These are phyloP conservation scores for Passer montanus DNA, from an alignment of 2,113 vertebrate genomes.

Conservation along the genomic window DNA sequence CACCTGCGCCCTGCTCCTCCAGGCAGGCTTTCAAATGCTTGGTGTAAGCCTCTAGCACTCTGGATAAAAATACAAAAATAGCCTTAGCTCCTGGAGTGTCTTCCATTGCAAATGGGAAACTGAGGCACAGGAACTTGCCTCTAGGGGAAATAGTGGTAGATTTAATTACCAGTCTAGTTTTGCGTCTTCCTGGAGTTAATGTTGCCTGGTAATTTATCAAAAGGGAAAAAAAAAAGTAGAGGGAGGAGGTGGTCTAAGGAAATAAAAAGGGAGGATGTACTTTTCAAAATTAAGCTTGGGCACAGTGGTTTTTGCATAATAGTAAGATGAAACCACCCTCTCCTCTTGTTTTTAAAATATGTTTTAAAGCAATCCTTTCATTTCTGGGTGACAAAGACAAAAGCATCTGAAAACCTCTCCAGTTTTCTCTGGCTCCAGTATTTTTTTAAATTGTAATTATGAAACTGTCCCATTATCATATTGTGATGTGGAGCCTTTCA, in stretches of 20 bases:
- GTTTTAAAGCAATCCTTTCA: slow-evolving; percentile 20
- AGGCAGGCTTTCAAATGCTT: not conserved
- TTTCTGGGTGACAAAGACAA: slow-evolving; percentile 46
- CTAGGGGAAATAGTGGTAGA: not conserved
- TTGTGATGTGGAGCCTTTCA: slow-evolving; percentile 60
- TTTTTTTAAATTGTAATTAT: slow-evolving; percentile 44
- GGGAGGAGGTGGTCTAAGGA: not conserved
- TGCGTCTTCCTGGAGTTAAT: not conserved
- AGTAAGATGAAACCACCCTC: not conserved
- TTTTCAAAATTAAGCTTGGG: not conserved
- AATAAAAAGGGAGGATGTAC: not conserved
- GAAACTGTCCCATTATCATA: slow-evolving; percentile 63
- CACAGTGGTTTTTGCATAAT: not conserved
- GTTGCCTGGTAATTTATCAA: not conserved
- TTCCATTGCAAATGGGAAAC: not conserved
- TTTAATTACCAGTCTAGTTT: not conserved
- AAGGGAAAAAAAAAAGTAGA: not conserved
- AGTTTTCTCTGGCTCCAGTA: not conserved
- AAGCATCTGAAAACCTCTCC: slow-evolving; percentile 34
- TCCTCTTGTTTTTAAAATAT: not conserved
- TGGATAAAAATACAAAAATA: not conserved
- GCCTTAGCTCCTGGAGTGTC: not conserved
- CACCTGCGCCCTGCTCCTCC: not conserved
- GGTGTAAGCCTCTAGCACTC: not conserved
- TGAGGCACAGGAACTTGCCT: not conserved